Evolutionary conservation across 2,113 vertebrate species (phyloP).

Genomic region (Lophochroa leadbeateri): DNA sequence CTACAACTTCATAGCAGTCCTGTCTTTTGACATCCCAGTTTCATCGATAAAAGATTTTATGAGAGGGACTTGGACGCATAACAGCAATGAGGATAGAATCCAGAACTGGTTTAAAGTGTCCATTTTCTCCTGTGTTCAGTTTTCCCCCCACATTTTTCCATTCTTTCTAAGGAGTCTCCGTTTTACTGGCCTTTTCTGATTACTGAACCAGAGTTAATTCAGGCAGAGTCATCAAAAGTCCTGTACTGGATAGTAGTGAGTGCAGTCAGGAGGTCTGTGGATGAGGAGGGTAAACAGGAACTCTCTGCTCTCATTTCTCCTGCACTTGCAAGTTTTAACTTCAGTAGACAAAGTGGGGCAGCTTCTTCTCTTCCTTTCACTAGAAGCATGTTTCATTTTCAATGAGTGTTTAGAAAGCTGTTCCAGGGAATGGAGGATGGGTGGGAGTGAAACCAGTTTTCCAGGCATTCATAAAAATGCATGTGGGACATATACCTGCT

Average conservation of each 20-base stretch:
- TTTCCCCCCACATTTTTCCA: background rate
- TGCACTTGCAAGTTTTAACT: background rate
- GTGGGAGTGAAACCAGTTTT: constrained; percentile 29
- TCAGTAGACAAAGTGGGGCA: background rate
- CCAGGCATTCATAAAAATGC: constrained; percentile 37
- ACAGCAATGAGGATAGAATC: background rate
- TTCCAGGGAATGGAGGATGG: background rate
- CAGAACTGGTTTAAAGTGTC: background rate
- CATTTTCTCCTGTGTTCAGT: background rate
- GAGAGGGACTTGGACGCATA: accelerated
- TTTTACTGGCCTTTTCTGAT: background rate
- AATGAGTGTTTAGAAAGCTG: background rate
- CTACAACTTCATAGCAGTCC: background rate
- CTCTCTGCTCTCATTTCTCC: background rate
- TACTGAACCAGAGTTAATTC: background rate
- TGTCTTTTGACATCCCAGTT: background rate
- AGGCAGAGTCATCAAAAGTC: background rate
- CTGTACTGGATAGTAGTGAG: background rate
- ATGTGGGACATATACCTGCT: constrained; percentile 35
- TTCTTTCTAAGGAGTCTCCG: background rate
- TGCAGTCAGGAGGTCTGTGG: background rate
- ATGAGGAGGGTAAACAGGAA: background rate
- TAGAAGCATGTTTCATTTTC: background rate
- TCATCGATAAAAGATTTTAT: background rate
- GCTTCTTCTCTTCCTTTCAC: background rate